Percentiles rank a stretch among this genome's conserved stretches.
Conservation (phyloP, 1,140 invertebrate species). For the Drosophila funebris region DNA sequence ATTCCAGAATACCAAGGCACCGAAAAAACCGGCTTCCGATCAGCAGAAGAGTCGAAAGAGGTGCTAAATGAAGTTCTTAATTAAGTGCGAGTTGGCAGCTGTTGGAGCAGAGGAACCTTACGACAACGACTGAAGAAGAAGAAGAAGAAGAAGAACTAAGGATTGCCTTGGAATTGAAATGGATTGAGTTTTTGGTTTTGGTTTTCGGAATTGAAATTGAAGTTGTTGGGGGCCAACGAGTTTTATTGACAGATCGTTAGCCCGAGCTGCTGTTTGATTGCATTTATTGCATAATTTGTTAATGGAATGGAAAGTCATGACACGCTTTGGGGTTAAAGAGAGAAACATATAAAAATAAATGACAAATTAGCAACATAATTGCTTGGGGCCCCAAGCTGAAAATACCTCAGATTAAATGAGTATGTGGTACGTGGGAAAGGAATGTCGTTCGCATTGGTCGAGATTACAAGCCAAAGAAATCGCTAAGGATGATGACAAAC, state of each 20-base stretch:
- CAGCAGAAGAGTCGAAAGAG: constrained; percentile 45
- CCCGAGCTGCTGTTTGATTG: constrained; percentile 52
- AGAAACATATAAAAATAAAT: too few species aligned
- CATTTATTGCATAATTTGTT: constrained; percentile 81
- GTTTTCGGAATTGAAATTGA: not conserved
- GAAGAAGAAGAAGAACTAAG: constrained; percentile 19
- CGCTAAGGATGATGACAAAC: not conserved
- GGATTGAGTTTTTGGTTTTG: constrained; percentile 14
- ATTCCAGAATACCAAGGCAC: constrained; percentile 56
- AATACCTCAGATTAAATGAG: constrained; percentile 4
- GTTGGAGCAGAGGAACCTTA: constrained; percentile 34
- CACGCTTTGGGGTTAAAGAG: constrained; percentile 38
- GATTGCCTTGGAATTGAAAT: constrained; percentile 39
- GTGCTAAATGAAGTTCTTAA: constrained; percentile 82
- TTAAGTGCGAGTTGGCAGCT: constrained; percentile 73
- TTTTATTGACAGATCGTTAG: constrained; percentile 79
- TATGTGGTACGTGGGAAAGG: constrained; percentile 50
- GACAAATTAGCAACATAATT: constrained; percentile 76
- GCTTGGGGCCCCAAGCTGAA: constrained; percentile 9
- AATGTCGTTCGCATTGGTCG: constrained; percentile 26
- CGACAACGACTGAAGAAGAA: not conserved
- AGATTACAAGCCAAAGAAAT: not conserved
- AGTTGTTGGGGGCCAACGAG: constrained; percentile 36
- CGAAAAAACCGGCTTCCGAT: constrained; percentile 43
- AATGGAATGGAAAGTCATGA: constrained; percentile 55